These are phyloP conservation scores for Aplysia californica DNA, from an alignment of 1,140 invertebrate species.

Conservation along the genomic window DNA sequence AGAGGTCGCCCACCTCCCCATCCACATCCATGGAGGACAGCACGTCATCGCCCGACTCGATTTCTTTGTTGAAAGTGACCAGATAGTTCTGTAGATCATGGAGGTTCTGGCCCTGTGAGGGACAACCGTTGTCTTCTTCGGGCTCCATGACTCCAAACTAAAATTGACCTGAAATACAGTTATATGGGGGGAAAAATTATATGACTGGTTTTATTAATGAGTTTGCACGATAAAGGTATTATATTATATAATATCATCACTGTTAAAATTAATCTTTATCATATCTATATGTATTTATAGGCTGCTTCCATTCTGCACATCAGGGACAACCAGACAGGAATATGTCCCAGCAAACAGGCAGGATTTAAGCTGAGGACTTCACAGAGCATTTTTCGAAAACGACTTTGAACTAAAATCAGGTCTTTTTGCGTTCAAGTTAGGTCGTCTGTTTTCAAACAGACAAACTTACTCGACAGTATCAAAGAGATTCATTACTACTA, in stretches of 20 bases:
- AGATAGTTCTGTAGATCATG: constrained; percentile 86
- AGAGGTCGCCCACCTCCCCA: constrained; percentile 1
- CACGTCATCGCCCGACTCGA: constrained; percentile 61
- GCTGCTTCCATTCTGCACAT: not conserved
- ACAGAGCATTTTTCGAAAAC: no score
- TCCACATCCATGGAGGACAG: constrained; percentile 16
- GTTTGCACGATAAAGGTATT: not conserved
- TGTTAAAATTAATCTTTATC: not conserved
- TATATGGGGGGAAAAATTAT: not conserved
- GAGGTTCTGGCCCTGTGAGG: constrained; percentile 66
- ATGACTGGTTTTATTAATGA: not conserved
- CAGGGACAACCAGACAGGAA: not conserved
- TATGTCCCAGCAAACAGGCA: no score
- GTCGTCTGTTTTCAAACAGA: no score
- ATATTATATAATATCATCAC: not conserved
- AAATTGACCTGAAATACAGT: not conserved
- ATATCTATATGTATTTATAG: not conserved
- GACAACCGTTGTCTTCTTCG: constrained; percentile 19
- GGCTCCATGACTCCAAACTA: constrained; percentile 26
- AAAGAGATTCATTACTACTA: no score
- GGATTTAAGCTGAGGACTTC: no score
- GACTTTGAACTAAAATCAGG: no score
- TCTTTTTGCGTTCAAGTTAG: no score
- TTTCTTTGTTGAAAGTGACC: constrained; percentile 87
- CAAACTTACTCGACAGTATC: no score